phyloP scores from a whole-genome alignment of 1,140 invertebrate genomes.

The Drosophila triauraria region DNA sequence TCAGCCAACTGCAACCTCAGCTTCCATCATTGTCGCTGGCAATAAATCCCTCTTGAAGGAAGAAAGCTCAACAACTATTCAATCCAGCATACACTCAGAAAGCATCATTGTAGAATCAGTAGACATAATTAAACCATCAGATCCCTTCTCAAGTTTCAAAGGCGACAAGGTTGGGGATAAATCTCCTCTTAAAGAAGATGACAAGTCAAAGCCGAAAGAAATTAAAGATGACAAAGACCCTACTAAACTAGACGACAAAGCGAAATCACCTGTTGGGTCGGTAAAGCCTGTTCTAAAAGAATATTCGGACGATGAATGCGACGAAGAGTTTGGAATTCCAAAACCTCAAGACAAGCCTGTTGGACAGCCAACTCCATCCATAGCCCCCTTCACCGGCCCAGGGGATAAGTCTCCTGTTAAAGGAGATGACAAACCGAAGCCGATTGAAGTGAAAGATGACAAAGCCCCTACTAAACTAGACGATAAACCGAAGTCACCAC shows the following conservation, averaged over 20 bases:
- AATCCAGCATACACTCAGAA: neutral
- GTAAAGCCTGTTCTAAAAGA: no score
- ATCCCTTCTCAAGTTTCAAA: neutral
- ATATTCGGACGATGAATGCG: constrained; percentile 4
- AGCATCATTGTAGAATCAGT: neutral
- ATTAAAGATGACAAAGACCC: neutral
- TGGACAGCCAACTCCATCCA: no score
- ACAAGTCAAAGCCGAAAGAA: neutral
- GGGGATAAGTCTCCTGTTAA: neutral
- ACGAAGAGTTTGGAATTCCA: no score
- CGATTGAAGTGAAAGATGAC: neutral
- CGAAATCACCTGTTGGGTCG: neutral
- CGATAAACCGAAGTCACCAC: constrained; percentile 3
- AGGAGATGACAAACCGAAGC: neutral
- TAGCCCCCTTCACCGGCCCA: neutral
- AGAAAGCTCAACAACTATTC: constrained; percentile 7
- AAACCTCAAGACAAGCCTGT: no score
- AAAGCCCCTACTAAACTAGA: neutral
- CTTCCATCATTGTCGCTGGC: no score
- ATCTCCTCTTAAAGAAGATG: neutral
- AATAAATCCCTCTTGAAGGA: neutral
- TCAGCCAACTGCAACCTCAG: neutral
- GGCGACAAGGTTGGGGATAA: neutral
- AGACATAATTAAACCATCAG: constrained; percentile 1
- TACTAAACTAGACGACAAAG: constrained; percentile 9